Percentiles rank a stretch among this genome's conserved stretches.
Conservation (phyloP, 2,797 vertebrate genomes). For the Corythornis leucogaster region DNA sequence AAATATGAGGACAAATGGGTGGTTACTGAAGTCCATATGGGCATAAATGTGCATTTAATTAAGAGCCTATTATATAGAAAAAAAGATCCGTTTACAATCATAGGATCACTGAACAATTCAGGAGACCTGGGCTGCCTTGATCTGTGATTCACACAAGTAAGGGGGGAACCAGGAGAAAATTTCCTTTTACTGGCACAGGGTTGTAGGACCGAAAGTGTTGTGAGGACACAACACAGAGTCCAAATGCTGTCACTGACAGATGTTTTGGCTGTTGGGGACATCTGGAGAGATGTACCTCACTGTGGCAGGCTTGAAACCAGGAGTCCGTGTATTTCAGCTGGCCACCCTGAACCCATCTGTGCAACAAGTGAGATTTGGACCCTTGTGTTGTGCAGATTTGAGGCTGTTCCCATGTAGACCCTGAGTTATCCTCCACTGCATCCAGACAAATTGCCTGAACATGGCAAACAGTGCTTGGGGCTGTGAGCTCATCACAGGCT, state of each 20-base stretch:
- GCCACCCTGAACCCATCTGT: not conserved
- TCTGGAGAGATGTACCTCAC: not conserved
- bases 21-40: not conserved
- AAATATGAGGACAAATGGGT: not conserved
- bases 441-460: not conserved
- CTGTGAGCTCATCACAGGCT: not conserved
- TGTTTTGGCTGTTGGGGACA: not conserved
- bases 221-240: not conserved
- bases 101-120: not conserved
- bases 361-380: not conserved
- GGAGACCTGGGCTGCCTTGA: not conserved
- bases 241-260: not conserved
- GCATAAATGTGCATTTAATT: constrained; percentile 3
- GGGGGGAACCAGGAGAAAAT: not conserved
- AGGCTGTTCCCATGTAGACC: not conserved
- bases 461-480: not conserved
- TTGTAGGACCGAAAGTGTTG: not conserved
- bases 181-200: not conserved
- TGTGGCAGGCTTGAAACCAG: not conserved
- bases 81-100: not conserved
- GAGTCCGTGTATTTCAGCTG: not conserved
- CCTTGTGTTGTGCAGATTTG: not conserved
- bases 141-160: not conserved
- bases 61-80: not conserved
- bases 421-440: not conserved